Percentiles rank a stretch among this genome's conserved stretches.
Conservation (phyloP, 64 coral and sea anemone genomes). For the Dendronephthya gigantea region DNA sequence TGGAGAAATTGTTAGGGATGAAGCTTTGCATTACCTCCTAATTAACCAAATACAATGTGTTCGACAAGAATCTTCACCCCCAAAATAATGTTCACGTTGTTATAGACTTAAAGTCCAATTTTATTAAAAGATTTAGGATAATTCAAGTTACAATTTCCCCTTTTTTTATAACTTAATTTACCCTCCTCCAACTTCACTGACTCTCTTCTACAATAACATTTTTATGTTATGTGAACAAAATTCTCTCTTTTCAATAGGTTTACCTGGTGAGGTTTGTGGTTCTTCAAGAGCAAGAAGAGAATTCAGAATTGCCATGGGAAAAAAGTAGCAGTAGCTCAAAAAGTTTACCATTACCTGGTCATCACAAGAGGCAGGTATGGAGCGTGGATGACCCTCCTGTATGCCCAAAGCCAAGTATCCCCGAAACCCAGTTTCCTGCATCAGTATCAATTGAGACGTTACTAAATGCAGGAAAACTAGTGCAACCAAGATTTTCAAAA, state of each 20-base stretch:
- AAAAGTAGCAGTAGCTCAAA: background rate
- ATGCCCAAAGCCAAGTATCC: background rate
- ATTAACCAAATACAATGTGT: no score
- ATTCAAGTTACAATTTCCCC: no score
- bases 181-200: no score
- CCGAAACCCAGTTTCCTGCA: background rate
- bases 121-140: no score
- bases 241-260: background rate
- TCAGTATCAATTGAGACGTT: background rate
- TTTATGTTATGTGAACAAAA: background rate
- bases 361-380: background rate
- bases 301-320: background rate
- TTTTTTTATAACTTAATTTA: no score
- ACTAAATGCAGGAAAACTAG: background rate
- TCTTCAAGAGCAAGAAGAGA: background rate
- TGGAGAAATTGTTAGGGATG: no score
- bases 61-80: no score
- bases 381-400: background rate
- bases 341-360: background rate
- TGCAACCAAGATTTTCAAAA: background rate
- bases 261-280: slow-evolving; percentile 4
- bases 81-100: no score
- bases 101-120: no score
- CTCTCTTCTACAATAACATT: no score
- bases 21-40: no score